A percentile compares a stretch with the other conserved stretches of the same genome.
phyloP scores from a whole-genome alignment of 2,797 vertebrate genomes.

The Sebastes diploproa region DNA sequence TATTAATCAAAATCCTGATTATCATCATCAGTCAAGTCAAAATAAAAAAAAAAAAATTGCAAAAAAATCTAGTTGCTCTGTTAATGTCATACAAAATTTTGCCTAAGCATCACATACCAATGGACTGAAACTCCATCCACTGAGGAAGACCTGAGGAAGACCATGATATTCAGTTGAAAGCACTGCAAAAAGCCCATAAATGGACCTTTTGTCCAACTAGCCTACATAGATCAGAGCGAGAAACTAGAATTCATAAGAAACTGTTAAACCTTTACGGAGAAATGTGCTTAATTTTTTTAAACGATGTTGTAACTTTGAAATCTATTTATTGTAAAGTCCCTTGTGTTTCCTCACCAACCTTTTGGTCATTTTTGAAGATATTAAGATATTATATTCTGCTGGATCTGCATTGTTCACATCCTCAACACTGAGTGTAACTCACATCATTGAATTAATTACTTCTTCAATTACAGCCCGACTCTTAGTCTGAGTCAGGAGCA shows the following conservation, averaged over 20 bases:
- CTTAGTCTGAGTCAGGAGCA: conserved; percentile 20
- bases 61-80: too few relatives aligned
- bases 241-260: not conserved
- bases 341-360: not conserved
- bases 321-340: not conserved
- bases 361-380: not conserved
- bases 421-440: not conserved
- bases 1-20: too few relatives aligned
- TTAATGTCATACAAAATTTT: too few relatives aligned
- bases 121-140: too few relatives aligned
- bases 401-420: not conserved
- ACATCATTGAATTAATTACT: conserved; percentile 15
- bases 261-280: not conserved
- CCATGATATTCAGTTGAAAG: too few relatives aligned
- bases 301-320: not conserved
- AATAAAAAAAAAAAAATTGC: too few relatives aligned
- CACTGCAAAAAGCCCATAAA: too few relatives aligned
- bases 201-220: not conserved
- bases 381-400: not conserved
- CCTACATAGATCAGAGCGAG: not conserved
- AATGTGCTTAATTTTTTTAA: not conserved
- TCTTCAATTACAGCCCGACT: conserved; percentile 5
- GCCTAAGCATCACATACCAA: too few relatives aligned
- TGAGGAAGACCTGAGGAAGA: too few relatives aligned
- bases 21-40: too few relatives aligned